Percentiles rank a stretch among this genome's conserved stretches.
These are phyloP conservation scores for Griposia aprilina DNA, from an alignment of 2,888 invertebrate species.

Conservation along the genomic window DNA sequence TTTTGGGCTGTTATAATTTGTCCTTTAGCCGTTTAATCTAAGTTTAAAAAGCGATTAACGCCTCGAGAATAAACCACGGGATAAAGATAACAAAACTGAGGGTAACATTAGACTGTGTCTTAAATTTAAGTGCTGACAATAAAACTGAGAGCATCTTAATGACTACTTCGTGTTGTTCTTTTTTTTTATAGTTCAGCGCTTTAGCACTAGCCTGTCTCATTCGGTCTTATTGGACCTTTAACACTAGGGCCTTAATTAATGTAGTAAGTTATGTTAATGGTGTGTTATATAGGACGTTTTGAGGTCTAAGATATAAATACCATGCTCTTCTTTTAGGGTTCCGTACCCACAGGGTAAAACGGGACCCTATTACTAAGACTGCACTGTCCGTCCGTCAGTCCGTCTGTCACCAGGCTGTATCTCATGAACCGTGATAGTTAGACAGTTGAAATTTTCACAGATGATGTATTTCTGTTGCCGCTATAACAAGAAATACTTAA, in stretches of 20 bases:
- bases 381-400: too few relatives aligned
- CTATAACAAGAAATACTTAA: too few relatives aligned
- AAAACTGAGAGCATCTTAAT: slow-evolving; percentile 59
- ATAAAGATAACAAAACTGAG: slow-evolving; percentile 47
- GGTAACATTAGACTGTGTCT: slow-evolving; percentile 51
- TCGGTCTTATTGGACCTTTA: slow-evolving; percentile 30
- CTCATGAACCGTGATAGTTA: too few relatives aligned
- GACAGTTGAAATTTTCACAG: too few relatives aligned
- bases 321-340: not conserved
- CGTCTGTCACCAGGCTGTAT: too few relatives aligned
- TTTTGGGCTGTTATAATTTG: slow-evolving; percentile 56
- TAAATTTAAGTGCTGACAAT: slow-evolving; percentile 57
- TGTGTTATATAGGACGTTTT: not conserved
- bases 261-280: slow-evolving; percentile 20
- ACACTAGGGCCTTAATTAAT: slow-evolving; percentile 9
- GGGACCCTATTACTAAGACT: too few relatives aligned
- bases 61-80: slow-evolving; percentile 55
- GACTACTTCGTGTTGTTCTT: slow-evolving; percentile 37
- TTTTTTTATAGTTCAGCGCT: slow-evolving; percentile 42
- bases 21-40: slow-evolving; percentile 61
- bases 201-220: slow-evolving; percentile 30
- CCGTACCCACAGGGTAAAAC: too few relatives aligned
- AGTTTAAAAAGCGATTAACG: slow-evolving; percentile 67
- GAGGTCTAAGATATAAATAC: not conserved
- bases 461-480: too few relatives aligned